Evolutionary conservation across 1,140 invertebrate genomes (phyloP).

Genomic region (Propsilocerus akamusi): DNA sequence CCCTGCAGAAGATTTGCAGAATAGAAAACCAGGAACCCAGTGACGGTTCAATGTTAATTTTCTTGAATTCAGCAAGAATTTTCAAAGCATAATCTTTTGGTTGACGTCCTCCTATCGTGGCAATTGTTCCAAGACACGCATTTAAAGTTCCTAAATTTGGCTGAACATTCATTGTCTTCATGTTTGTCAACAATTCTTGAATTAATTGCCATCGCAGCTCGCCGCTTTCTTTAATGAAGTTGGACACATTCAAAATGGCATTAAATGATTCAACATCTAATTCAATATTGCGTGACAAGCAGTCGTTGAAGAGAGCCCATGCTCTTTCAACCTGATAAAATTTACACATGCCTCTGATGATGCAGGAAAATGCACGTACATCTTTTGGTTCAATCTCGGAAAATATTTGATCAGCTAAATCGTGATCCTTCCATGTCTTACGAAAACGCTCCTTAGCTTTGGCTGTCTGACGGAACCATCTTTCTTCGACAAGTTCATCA

Average conservation of each 20-base stretch:
- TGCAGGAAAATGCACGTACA: slow-evolving; percentile 37
- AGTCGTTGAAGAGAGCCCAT: slow-evolving; percentile 43
- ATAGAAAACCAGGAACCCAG: slow-evolving; percentile 56
- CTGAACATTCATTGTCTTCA: slow-evolving; percentile 31
- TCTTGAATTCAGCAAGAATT: slow-evolving; percentile 48
- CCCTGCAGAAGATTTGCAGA: slow-evolving; percentile 42
- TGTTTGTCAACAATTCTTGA: slow-evolving; percentile 33
- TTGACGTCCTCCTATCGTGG: slow-evolving; percentile 26
- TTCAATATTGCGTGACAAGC: slow-evolving; percentile 37
- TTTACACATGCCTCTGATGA: slow-evolving; percentile 57
- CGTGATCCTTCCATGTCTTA: slow-evolving; percentile 55
- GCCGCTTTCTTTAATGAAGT: slow-evolving; percentile 37
- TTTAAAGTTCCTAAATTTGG: slow-evolving; percentile 65
- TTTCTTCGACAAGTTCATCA: slow-evolving; percentile 55
- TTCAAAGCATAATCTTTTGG: slow-evolving; percentile 26
- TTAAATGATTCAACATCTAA: slow-evolving; percentile 50
- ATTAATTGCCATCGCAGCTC: slow-evolving; percentile 41
- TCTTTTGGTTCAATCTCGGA: slow-evolving; percentile 37
- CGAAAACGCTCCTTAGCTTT: slow-evolving; percentile 29
- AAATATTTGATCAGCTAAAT: slow-evolving; percentile 47
- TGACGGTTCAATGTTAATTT: slow-evolving; percentile 47
- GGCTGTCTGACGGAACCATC: slow-evolving; percentile 42
- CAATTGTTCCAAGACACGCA: slow-evolving; percentile 35
- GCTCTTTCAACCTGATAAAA: slow-evolving; percentile 43
- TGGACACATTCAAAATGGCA: slow-evolving; percentile 36